Percentiles rank a stretch among this genome's conserved stretches.
Conservation (phyloP, 35 echinoderm and acorn worm species). For the Patiria miniata region DNA sequence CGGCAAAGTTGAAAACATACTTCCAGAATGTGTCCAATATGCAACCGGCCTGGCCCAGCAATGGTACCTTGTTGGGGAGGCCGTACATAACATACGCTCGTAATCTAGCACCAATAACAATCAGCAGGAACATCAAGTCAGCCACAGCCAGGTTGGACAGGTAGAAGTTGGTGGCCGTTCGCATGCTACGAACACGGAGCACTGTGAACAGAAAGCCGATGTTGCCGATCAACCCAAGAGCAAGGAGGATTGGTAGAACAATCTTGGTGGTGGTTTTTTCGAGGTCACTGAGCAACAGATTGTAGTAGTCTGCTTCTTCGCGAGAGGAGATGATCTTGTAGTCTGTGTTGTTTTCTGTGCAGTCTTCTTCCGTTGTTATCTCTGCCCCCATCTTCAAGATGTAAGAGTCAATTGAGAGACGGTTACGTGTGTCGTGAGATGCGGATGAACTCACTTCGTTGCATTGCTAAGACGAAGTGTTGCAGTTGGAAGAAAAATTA, state of each 20-base stretch:
- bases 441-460: no score
- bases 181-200: conserved; percentile 34
- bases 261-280: conserved; percentile 24
- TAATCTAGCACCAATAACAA: conserved; percentile 13
- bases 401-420: no score
- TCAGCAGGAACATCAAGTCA: conserved; percentile 30
- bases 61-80: background rate
- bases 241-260: conserved; percentile 30
- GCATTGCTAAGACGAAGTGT: no score
- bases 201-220: conserved; percentile 62
- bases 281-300: background rate
- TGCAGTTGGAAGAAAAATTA: no score
- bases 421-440: no score
- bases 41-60: background rate
- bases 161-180: conserved; percentile 66
- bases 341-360: background rate
- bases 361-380: background rate
- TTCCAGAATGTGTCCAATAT: background rate
- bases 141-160: conserved; percentile 52
- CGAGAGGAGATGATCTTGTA: background rate
- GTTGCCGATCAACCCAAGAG: conserved; percentile 39
- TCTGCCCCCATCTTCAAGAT: background rate
- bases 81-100: background rate
- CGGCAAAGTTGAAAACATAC: conserved; percentile 30
- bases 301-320: background rate